Conservation (phyloP, 2,888 invertebrate genomes). For the Bimastos eiseni region DNA sequence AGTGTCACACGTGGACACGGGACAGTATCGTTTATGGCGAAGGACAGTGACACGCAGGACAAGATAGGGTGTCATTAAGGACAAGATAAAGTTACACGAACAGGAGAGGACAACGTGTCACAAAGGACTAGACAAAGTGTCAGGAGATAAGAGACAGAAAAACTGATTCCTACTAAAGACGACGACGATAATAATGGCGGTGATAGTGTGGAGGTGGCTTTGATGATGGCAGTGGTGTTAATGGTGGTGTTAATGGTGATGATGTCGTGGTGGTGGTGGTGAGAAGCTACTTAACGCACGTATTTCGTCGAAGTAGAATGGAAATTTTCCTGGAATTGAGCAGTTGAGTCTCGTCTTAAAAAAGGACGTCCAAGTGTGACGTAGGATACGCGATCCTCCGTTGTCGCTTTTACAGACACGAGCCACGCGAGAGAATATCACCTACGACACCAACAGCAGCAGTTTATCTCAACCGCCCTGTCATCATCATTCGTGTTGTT, state of each 20-base stretch:
- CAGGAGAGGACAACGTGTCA: background rate
- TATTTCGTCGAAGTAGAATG: slow-evolving; percentile 96
- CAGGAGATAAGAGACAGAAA: background rate
- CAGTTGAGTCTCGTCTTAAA: slow-evolving; percentile 91
- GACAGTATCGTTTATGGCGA: too few species aligned
- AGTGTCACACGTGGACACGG: background rate
- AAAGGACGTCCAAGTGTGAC: slow-evolving; percentile 80
- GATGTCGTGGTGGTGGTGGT: background rate
- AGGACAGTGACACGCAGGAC: background rate
- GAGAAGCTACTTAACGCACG: slow-evolving; percentile 72
- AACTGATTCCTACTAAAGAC: background rate
- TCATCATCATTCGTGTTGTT: background rate
- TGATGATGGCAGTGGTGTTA: background rate
- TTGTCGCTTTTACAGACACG: slow-evolving; percentile 90
- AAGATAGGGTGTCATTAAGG: background rate
- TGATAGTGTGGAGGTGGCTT: background rate
- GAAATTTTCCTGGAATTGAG: slow-evolving; percentile 91
- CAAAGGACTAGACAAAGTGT: background rate
- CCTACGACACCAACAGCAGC: slow-evolving; percentile 46
- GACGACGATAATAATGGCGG: background rate
- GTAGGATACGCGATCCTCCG: slow-evolving; percentile 83
- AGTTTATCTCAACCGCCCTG: background rate
- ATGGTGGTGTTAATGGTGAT: background rate
- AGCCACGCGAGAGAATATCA: slow-evolving; percentile 89
- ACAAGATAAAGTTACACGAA: background rate